Percentiles rank a stretch among this genome's conserved stretches.
Conservation (phyloP, 2,113 vertebrate species). For the Chamaea fasciata region DNA sequence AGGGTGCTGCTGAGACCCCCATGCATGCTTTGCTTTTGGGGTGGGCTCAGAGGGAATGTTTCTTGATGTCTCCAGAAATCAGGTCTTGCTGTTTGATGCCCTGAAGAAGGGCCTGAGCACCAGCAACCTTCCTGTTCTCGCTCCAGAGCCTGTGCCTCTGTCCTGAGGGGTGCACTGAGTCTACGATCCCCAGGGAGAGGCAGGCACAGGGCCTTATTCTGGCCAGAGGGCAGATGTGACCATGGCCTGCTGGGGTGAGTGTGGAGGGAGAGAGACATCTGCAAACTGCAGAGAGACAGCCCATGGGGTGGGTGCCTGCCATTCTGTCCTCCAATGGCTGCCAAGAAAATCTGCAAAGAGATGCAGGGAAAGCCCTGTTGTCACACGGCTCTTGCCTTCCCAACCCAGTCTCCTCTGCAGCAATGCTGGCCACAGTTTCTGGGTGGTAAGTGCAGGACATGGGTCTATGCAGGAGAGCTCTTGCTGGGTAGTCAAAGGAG, state of each 20-base stretch:
- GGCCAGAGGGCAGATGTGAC: background rate
- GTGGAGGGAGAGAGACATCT: background rate
- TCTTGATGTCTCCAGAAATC: background rate
- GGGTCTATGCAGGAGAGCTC: background rate
- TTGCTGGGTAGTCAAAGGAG: background rate
- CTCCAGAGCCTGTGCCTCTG: fast-evolving
- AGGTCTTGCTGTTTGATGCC: background rate
- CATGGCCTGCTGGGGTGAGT: background rate
- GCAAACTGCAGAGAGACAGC: background rate
- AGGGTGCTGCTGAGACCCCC: background rate
- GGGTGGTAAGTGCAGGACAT: background rate
- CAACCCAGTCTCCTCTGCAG: background rate
- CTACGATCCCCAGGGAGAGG: background rate
- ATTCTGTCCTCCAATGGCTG: background rate
- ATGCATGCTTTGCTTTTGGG: fast-evolving
- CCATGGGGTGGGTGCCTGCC: background rate
- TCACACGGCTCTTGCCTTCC: background rate
- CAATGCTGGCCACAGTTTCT: background rate
- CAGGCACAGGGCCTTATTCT: fast-evolving
- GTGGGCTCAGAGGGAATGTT: background rate
- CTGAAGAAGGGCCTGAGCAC: background rate
- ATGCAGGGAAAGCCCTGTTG: background rate
- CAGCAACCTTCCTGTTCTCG: background rate
- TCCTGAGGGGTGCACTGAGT: background rate
- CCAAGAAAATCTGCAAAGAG: background rate